Evolutionary conservation across 2,113 vertebrate genomes (phyloP).

Genomic region (Eira barbara): DNA sequence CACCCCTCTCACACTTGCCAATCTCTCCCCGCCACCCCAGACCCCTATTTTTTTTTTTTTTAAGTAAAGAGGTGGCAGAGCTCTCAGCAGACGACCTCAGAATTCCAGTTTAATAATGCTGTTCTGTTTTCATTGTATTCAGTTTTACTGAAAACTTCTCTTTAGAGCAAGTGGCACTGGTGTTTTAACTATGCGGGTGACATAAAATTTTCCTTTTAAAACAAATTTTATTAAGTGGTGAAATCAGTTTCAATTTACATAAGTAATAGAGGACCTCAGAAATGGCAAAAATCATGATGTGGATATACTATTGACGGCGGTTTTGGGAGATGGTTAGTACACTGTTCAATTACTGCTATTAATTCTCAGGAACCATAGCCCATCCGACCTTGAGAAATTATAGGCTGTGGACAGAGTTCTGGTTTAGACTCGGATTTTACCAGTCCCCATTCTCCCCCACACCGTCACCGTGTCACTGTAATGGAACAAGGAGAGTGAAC

Average conservation of each 20-base stretch:
- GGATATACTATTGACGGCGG: not conserved
- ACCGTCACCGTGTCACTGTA: not conserved
- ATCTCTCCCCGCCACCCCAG: not conserved
- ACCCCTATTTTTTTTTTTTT: not conserved
- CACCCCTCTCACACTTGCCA: not conserved
- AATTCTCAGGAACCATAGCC: not conserved
- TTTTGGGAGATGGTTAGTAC: not conserved
- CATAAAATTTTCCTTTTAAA: conserved; percentile 2
- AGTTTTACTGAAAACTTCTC: not conserved
- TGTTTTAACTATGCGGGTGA: not conserved
- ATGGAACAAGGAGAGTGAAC: not conserved
- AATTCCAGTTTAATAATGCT: not conserved
- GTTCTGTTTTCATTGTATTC: not conserved
- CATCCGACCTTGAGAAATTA: conserved; percentile 24
- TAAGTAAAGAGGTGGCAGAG: not conserved
- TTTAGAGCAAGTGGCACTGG: not conserved
- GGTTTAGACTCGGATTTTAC: not conserved
- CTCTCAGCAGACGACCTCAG: not conserved
- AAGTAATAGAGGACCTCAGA: not conserved
- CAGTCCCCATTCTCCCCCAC: not conserved
- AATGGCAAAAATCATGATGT: not conserved
- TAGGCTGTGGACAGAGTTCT: not conserved
- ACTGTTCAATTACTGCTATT: not conserved
- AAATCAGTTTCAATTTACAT: not conserved
- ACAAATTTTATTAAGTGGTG: not conserved